A percentile compares a stretch with the other conserved stretches of the same genome.
Evolutionary conservation across 1,140 invertebrate genomes (phyloP).

Genomic region (Lordiphosa stackelbergi): DNA sequence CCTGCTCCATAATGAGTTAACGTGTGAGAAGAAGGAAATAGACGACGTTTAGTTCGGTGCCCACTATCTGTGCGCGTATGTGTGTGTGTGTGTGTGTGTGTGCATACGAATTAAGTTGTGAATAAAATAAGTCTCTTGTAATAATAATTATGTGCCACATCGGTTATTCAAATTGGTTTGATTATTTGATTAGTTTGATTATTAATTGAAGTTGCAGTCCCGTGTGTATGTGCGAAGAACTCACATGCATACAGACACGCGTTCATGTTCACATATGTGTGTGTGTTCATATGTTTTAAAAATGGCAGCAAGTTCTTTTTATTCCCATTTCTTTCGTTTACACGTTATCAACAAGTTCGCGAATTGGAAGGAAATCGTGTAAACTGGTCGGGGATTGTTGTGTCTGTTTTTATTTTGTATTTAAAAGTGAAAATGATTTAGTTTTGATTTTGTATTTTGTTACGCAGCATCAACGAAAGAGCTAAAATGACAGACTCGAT

Average conservation of each 20-base stretch:
- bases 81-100: background rate
- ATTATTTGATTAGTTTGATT: background rate
- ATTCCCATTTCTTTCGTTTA: constrained; percentile 1
- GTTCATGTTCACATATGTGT: constrained; percentile 1
- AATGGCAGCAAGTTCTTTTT: too few relatives aligned
- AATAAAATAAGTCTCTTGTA: too few relatives aligned
- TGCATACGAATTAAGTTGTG: background rate
- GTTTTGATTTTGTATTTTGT: constrained; percentile 16
- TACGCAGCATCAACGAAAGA: constrained; percentile 23
- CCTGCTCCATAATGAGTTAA: too few relatives aligned
- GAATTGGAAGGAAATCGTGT: background rate
- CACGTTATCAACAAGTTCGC: constrained; percentile 1
- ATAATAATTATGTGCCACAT: constrained; percentile 3
- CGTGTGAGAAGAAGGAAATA: too few relatives aligned
- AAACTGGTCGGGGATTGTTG: background rate
- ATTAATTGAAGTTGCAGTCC: constrained; percentile 7
- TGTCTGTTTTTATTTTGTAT: background rate
- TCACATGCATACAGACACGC: background rate
- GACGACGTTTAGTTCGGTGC: too few relatives aligned
- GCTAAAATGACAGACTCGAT: constrained; percentile 83
- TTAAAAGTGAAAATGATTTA: background rate
- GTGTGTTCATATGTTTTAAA: constrained; percentile 1
- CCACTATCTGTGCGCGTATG: background rate
- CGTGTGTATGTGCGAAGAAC: background rate
- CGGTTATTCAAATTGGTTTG: background rate